Base-by-base conservation (phyloP, 2,888 invertebrate species). In the Argyresthia albistria region DNA sequence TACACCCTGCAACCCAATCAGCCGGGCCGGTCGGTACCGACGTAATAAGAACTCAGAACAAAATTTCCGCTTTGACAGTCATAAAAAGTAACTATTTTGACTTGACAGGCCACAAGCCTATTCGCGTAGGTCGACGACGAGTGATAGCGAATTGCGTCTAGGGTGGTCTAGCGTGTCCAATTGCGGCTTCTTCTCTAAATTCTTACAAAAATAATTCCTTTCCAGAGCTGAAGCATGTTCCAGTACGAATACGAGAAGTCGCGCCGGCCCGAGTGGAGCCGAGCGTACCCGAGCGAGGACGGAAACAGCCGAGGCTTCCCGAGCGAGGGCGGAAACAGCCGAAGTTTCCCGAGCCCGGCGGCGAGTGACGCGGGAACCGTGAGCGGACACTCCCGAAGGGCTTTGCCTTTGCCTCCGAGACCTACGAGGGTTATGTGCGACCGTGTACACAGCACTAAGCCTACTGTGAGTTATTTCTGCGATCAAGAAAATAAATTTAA, bases 241-340 rank as follows among this genome's bases (percentile, higher is more conserved):
- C 78, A 82, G 62, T 84, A 83, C 63, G 83, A 82, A 15, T 78
- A 65, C 46, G 84, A 83, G 56, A 83, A 81, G 57, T 73, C 80
- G 0, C 75, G 80, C 0, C 59, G 69, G 0, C 25, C 25, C 3
- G 68, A 75, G 43, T 71, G 70, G 67, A 67, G 72, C 60, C 65
- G 69, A 55, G 57, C 55, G 1, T 55, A 56, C 46, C 47, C 53
- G 55, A 53, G 12, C 47, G 16, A 11, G n/a, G n/a, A 46, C 50
- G 53, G 35, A 6, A 7, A 14, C 35, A 8, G 16, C 42, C 53
- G 53, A 51, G 39, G 36, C 6, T 50, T 15, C 43, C 47, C 53
- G 55, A 53, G 12, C 47, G 16, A 11, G 9, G n/a, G 49, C 52
- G 53, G 35, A 6, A 7, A 14, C 35, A 8, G 16, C 42, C 53